phyloP scores from a whole-genome alignment of 2,113 vertebrate genomes.

The Macrotis lagotis region DNA sequence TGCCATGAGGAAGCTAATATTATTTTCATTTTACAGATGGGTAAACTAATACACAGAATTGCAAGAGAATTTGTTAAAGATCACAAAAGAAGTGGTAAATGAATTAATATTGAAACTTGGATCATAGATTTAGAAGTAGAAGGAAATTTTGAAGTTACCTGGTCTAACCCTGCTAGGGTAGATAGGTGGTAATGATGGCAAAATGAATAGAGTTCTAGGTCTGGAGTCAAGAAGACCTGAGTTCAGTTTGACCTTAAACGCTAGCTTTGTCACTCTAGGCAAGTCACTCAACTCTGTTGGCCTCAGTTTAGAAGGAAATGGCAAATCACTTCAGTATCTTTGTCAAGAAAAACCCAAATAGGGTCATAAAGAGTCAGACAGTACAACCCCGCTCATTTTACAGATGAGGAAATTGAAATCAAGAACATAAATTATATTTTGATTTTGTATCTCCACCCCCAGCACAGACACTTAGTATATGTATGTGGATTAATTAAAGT shows the following conservation, averaged over 20 bases:
- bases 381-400: neutral
- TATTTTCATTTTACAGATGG: conserved; percentile 52
- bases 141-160: neutral
- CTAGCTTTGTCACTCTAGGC: neutral
- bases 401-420: neutral
- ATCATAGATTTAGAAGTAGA: neutral
- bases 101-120: neutral
- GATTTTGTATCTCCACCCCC: neutral
- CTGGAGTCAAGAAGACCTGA: no score
- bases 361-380: neutral
- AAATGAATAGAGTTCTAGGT: neutral
- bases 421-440: neutral
- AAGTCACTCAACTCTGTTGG: neutral
- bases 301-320: neutral
- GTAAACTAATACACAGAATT: conserved; percentile 15
- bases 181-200: neutral
- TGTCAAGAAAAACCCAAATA: neutral
- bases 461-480: neutral
- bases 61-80: neutral
- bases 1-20: conserved; percentile 57
- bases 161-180: neutral
- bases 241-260: neutral
- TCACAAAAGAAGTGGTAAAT: conserved; percentile 11
- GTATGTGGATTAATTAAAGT: neutral
- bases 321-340: neutral